Base-by-base conservation (phyloP, 2,797 vertebrate species). In the Typhlichthys eigenmanni region DNA sequence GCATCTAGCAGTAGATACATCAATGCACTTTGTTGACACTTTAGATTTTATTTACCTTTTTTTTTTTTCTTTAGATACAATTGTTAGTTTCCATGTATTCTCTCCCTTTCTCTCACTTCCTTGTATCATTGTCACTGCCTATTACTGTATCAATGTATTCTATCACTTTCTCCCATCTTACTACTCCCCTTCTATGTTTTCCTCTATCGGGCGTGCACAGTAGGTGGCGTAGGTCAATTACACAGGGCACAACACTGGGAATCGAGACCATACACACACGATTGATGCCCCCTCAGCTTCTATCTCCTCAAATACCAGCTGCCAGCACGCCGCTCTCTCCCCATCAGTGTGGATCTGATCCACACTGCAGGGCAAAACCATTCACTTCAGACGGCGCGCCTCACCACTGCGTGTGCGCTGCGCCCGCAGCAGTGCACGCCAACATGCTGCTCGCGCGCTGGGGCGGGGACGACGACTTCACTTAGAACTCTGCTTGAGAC, bases 171-270 rank as follows among this genome's bases (percentile, higher is more conserved):
- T 29, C 24, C 24, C 24, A 29, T 29, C 24, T 29, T 29, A 29
- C 24, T 29, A 4, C 7, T 46, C 8, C 1, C 62, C 3, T 66
- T 69, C 54, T 53, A 47, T n/a, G 29, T 57, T 8, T n/a, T 3
- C 68, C 68, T 63, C 7, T 64, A 58, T 64, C 59, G 53, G 60
- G 24, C 59, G 60, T 11, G 17, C 56, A 62, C 62, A 56, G 34
- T 60, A 72, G 57, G 54, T 47, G 50, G n/a, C 52, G 69, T 71
- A 47, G 52, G 53, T 56, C 59, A 76, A 69, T 84, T 73, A 64
- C 49, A 58, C 57, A 60, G 47, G 19, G 51, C 16, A 16, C 43
- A 47, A 34, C 51, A 51, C 65, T 70, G 48, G 13, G 45, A 62
- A 67, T 32, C 24, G 29, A 67, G 53, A 68, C 63, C 66, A 72